Evolutionary conservation across 2,888 invertebrate species (phyloP), one percentile per base, ranked within the genome.

Genomic region (Clivina fossor): DNA sequence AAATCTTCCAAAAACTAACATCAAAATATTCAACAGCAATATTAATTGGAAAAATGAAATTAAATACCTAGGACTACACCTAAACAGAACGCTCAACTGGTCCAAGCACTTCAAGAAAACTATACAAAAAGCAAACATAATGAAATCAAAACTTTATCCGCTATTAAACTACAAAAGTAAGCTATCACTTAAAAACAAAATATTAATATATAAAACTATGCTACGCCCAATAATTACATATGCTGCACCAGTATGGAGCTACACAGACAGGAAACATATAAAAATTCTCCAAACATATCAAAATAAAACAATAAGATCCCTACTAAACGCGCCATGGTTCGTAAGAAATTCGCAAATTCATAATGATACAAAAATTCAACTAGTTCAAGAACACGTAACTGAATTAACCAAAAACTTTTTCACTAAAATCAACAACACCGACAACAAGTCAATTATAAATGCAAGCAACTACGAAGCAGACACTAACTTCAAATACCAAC

Each of bases 81-180:
- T 64, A 8, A 62, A 63, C 44, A 2, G 18, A 7, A 59, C 54
- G 26, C 50, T 64, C 2, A 60, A 40, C 8, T 65, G 47, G 28
- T 46, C 19, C 7, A n/a, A 47, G 16, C 63, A 64, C 18, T 58
- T 58, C 2, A 50, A 43, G 2, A 4, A 43, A 4, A 48, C 43
- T 2, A 20, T 9, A 0, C 4, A 11, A 43, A 51, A 26, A 24
- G 38, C 28, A 3, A 47, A 5, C 20, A 56, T 40, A 35, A 44
- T 37, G n/a, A n/a, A n/a, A n/a, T n/a, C n/a, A n/a, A n/a, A n/a
- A n/a, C n/a, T n/a, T n/a, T n/a, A n/a, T n/a, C n/a, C 7, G 53
- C 59, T 2, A 54, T 44, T 26, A 26, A 41, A 1, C 48, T 61
- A 1, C 11, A 33, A 0, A n/a, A 57, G 22, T 16, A 1, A 15